A percentile compares a stretch with the other conserved stretches of the same genome.
These are phyloP conservation scores for Colinus virginianus DNA, from an alignment of 2,113 vertebrate genomes.

Conservation along the genomic window DNA sequence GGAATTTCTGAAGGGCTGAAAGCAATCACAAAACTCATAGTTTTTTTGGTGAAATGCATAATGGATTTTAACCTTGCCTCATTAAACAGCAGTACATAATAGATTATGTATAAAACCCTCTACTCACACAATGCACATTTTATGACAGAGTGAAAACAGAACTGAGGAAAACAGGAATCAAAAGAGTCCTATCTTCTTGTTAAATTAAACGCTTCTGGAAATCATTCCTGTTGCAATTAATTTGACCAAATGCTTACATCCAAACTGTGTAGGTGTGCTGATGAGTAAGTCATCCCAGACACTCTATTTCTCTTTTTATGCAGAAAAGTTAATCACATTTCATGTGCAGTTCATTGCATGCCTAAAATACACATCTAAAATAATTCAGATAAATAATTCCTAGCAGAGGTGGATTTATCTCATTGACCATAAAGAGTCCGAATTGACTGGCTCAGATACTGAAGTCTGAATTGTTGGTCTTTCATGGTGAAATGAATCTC, in stretches of 20 bases:
- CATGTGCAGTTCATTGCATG: neutral
- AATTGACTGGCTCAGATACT: neutral
- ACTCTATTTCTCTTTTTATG: neutral
- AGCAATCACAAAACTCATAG: neutral
- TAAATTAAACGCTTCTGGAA: neutral
- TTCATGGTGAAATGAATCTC: neutral
- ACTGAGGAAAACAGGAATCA: neutral
- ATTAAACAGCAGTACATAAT: constrained; percentile 30
- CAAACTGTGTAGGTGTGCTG: neutral
- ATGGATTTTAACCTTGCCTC: constrained; percentile 40
- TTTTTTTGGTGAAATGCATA: constrained; percentile 19
- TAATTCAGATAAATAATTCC: neutral
- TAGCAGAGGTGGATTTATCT: neutral
- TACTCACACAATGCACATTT: neutral
- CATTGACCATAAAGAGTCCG: neutral
- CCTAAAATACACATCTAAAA: neutral
- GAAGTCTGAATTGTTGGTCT: neutral
- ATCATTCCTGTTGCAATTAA: neutral
- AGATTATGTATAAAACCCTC: neutral
- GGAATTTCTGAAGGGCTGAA: constrained; percentile 35
- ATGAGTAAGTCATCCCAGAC: neutral
- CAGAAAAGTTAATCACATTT: neutral
- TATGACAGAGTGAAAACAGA: neutral
- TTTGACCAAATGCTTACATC: neutral
- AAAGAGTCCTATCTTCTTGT: neutral